Conservation (phyloP, 2,888 invertebrate species). For the Lycophotia porphyrea region DNA sequence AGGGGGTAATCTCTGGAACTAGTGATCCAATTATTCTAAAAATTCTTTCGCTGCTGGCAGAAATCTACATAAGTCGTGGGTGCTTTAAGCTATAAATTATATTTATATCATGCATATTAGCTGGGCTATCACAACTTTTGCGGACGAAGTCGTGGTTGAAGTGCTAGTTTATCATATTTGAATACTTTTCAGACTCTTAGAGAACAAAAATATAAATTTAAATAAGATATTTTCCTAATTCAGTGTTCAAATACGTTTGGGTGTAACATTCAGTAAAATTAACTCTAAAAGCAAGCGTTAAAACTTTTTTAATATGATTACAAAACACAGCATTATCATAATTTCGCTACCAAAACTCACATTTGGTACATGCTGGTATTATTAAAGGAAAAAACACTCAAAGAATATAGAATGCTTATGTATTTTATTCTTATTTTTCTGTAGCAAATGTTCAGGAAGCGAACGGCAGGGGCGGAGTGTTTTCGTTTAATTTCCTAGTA, state of each 20-base stretch:
- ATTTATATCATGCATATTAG: too few species aligned
- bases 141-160: too few species aligned
- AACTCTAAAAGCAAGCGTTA: slow-evolving; percentile 2
- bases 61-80: too few species aligned
- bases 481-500: slow-evolving; percentile 87
- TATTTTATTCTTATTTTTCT: slow-evolving; percentile 67
- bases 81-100: too few species aligned
- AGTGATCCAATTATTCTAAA: too few species aligned
- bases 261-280: slow-evolving; percentile 4
- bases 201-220: not conserved
- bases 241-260: not conserved
- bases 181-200: not conserved
- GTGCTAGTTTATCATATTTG: too few species aligned
- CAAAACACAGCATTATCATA: slow-evolving; percentile 42
- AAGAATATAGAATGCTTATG: slow-evolving; percentile 44
- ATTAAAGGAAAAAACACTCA: slow-evolving; percentile 49
- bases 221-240: not conserved
- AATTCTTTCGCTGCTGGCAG: too few species aligned
- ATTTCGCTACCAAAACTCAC: slow-evolving; percentile 10
- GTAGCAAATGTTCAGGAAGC: slow-evolving; percentile 63
- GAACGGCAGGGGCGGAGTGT: slow-evolving; percentile 78
- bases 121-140: too few species aligned
- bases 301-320: slow-evolving; percentile 11
- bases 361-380: slow-evolving; percentile 23
- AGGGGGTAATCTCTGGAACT: too few species aligned